Evolutionary conservation across 2,113 vertebrate species (phyloP).

Genomic region (Entelurus aequoreus): DNA sequence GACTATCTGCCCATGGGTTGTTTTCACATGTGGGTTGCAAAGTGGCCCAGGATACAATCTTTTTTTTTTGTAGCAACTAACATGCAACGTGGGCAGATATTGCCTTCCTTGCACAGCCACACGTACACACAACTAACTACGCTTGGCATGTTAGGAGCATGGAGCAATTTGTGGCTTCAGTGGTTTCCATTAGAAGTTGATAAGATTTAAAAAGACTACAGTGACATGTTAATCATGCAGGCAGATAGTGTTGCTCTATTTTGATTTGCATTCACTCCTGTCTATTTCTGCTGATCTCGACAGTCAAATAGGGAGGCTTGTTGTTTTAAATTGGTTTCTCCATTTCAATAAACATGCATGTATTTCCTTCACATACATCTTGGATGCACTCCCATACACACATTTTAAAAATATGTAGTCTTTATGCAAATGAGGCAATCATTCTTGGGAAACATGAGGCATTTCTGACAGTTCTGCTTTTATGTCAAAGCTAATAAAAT

Average conservation of each 20-base stretch:
- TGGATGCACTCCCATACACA: neutral
- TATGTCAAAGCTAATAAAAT: neutral
- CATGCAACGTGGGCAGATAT: neutral
- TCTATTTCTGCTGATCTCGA: neutral
- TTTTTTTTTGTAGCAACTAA: conserved; percentile 13
- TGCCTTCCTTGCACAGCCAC: conserved; percentile 10
- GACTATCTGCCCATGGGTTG: neutral
- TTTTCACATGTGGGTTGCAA: neutral
- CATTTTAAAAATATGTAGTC: neutral
- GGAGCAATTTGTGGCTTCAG: conserved; percentile 40
- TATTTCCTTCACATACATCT: neutral
- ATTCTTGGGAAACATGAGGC: conserved; percentile 12
- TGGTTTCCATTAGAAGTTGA: conserved; percentile 32
- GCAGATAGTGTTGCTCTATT: conserved; percentile 12
- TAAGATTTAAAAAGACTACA: conserved; percentile 29
- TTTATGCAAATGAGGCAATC: conserved; percentile 38
- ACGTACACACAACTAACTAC: conserved; percentile 19
- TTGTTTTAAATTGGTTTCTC: conserved; percentile 30
- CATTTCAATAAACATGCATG: conserved; percentile 21
- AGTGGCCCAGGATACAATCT: conserved; percentile 10
- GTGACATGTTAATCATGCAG: conserved; percentile 32
- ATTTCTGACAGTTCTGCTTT: conserved; percentile 1
- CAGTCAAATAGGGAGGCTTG: conserved; percentile 1
- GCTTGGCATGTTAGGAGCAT: conserved; percentile 30
- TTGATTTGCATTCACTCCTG: conserved; percentile 23